Conservation (phyloP, 2,888 invertebrate species). For the Pyralis farinalis region DNA sequence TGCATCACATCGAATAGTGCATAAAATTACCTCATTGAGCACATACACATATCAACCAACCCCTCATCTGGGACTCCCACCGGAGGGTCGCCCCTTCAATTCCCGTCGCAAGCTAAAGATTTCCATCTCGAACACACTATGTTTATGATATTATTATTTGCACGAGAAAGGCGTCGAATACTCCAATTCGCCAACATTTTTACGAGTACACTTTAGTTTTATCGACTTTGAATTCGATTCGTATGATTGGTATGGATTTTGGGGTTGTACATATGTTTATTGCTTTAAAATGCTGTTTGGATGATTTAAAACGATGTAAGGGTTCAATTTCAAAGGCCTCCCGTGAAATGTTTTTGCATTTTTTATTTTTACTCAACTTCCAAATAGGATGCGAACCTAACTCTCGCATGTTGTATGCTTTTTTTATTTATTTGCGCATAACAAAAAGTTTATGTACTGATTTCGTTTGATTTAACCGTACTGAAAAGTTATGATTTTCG, state of each 20-base stretch:
- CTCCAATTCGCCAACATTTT: conserved; percentile 60
- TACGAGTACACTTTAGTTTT: conserved; percentile 65
- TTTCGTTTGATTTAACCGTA: too few relatives aligned
- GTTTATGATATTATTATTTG: conserved; percentile 68
- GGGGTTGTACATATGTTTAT: conserved; percentile 22
- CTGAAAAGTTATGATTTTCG: too few relatives aligned
- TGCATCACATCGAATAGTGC: conserved; percentile 58
- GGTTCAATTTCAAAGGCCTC: background rate
- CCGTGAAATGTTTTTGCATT: too few relatives aligned
- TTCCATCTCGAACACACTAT: conserved; percentile 51
- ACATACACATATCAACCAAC: conserved; percentile 19
- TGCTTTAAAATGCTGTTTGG: conserved; percentile 13
- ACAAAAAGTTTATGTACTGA: too few relatives aligned
- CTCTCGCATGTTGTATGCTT: too few relatives aligned
- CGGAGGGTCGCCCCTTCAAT: conserved; percentile 44
- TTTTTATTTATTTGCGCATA: too few relatives aligned
- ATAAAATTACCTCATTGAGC: conserved; percentile 50
- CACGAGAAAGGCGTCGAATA: conserved; percentile 54
- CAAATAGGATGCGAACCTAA: too few relatives aligned
- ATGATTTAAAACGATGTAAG: conserved; percentile 3
- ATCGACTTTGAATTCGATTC: conserved; percentile 63
- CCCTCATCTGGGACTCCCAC: conserved; percentile 41
- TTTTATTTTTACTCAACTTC: too few relatives aligned
- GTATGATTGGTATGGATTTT: conserved; percentile 61
- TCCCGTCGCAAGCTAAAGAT: conserved; percentile 43